phyloP scores from a whole-genome alignment of 2,888 invertebrate species.

The Mesorhabditis sp. region DNA sequence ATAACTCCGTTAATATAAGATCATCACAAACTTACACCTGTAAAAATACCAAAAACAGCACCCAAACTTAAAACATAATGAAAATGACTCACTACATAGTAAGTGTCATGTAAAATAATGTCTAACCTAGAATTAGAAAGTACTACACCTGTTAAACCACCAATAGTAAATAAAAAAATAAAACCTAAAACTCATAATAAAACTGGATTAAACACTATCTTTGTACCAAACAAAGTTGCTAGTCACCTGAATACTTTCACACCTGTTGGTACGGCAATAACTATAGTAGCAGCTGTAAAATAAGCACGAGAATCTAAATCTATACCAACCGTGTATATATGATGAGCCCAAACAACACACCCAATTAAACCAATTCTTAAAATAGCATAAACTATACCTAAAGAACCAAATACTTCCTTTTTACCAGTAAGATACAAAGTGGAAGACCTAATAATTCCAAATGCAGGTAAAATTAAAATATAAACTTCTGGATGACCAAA shows the following conservation, averaged over 20 bases:
- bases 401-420: constrained; percentile 48
- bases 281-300: constrained; percentile 79
- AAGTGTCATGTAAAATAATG: constrained; percentile 76
- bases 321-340: constrained; percentile 80
- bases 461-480: constrained; percentile 79
- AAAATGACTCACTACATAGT: constrained; percentile 79
- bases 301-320: constrained; percentile 80
- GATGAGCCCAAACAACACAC: constrained; percentile 80
- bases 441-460: constrained; percentile 78
- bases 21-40: constrained; percentile 72
- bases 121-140: constrained; percentile 69
- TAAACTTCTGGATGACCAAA: constrained; percentile 82
- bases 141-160: constrained; percentile 59
- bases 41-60: constrained; percentile 76
- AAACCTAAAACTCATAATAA: constrained; percentile 73
- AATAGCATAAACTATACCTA: constrained; percentile 74
- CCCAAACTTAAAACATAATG: constrained; percentile 78
- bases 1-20: constrained; percentile 69
- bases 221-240: constrained; percentile 70
- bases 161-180: constrained; percentile 75
- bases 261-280: constrained; percentile 80
- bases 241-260: constrained; percentile 80
- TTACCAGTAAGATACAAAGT: constrained; percentile 70
- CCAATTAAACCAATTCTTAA: constrained; percentile 76
- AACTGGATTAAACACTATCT: constrained; percentile 67